A percentile compares a stretch with the other conserved stretches of the same genome.
Evolutionary conservation across 2,113 vertebrate species (phyloP).

Genomic region (Elephantulus edwardii): DNA sequence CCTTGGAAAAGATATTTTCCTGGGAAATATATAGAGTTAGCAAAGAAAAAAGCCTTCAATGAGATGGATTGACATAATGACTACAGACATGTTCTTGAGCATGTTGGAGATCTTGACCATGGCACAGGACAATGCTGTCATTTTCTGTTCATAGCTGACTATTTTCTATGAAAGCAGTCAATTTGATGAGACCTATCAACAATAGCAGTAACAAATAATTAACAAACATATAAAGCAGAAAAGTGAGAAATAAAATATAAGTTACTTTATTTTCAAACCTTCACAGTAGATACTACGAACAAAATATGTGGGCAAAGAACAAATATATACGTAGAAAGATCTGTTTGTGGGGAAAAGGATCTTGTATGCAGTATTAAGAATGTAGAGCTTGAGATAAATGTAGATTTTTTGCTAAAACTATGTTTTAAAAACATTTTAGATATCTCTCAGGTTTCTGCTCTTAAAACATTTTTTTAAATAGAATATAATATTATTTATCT

Average conservation of each 20-base stretch:
- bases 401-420: neutral
- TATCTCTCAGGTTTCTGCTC: neutral
- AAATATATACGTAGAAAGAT: neutral
- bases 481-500: neutral
- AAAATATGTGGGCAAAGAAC: neutral
- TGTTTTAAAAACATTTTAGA: neutral
- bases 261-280: neutral
- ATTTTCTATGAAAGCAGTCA: no score
- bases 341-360: neutral
- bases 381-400: neutral
- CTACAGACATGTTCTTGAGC: no score
- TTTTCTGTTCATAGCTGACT: no score
- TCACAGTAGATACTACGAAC: neutral
- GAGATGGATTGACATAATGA: no score
- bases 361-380: neutral
- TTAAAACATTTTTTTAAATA: neutral
- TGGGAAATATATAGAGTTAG: no score
- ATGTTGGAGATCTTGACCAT: no score
- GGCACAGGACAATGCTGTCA: no score
- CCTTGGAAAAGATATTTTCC: no score
- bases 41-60: no score
- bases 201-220: no score
- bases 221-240: neutral
- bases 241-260: neutral
- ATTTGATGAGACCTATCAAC: no score